A percentile compares a stretch with the other conserved stretches of the same genome.
Conservation (phyloP, 23 tunicate species). For the Trididemnum clinides region DNA sequence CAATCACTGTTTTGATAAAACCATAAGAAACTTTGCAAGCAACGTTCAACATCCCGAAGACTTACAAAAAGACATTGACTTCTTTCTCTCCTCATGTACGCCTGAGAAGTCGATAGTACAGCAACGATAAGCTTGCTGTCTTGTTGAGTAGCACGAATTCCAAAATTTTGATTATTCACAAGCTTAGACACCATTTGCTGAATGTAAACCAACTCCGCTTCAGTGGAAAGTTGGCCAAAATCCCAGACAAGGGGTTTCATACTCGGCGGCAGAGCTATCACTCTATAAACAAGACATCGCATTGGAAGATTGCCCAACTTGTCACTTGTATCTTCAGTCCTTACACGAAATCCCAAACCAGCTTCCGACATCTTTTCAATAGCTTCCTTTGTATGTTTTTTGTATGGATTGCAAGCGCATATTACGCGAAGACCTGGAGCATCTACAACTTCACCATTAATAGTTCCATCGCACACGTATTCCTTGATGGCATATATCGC, state of each 20-base stretch:
- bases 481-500: constrained; percentile 72
- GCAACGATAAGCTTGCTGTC: background rate
- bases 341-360: constrained; percentile 59
- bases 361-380: constrained; percentile 47
- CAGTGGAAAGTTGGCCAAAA: constrained; percentile 55
- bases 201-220: constrained; percentile 33
- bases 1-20: constrained; percentile 2
- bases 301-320: constrained; percentile 42
- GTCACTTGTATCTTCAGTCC: constrained; percentile 25
- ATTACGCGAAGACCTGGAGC: constrained; percentile 36
- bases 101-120: constrained; percentile 15
- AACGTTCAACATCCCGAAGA: constrained; percentile 51
- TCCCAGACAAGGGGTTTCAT: constrained; percentile 70
- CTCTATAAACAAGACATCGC: constrained; percentile 56
- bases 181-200: constrained; percentile 51
- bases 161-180: background rate
- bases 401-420: constrained; percentile 67
- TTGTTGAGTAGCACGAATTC: background rate
- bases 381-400: constrained; percentile 22
- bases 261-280: constrained; percentile 57
- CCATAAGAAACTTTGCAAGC: constrained; percentile 44
- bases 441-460: constrained; percentile 27
- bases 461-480: constrained; percentile 51
- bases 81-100: constrained; percentile 19
- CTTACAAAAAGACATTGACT: constrained; percentile 52